These are phyloP conservation scores for Leucoraja erinaceus DNA, from an alignment of 2,113 vertebrate genomes.

Conservation along the genomic window DNA sequence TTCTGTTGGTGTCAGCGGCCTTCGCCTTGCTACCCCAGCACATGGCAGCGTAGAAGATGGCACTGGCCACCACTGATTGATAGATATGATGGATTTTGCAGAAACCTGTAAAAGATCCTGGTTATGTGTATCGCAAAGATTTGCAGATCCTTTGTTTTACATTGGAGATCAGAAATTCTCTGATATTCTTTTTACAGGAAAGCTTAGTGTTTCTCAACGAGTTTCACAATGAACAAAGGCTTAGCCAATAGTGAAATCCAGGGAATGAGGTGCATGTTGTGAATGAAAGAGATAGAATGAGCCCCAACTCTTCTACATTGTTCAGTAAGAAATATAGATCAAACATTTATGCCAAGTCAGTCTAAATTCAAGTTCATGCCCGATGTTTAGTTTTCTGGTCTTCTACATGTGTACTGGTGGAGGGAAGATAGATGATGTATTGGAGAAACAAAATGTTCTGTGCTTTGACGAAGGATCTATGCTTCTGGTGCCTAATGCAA, in stretches of 20 bases:
- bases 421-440: not conserved
- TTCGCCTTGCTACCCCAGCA: too few species aligned
- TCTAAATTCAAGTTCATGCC: not conserved
- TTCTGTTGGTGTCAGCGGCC: too few species aligned
- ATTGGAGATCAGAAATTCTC: not conserved
- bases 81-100: too few species aligned
- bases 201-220: not conserved
- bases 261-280: not conserved
- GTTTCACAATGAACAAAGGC: not conserved
- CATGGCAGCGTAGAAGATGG: too few species aligned
- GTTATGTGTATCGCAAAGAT: not conserved
- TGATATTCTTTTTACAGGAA: not conserved
- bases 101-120: not conserved
- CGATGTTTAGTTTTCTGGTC: not conserved
- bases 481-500: not conserved
- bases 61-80: too few species aligned
- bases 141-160: not conserved
- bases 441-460: not conserved
- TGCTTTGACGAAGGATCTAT: not conserved
- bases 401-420: not conserved
- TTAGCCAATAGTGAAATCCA: not conserved
- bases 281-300: not conserved
- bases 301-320: not conserved
- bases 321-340: not conserved
- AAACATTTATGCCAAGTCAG: not conserved